phyloP scores from a whole-genome alignment of 2,797 vertebrate species.

The Acanthopagrus latus region DNA sequence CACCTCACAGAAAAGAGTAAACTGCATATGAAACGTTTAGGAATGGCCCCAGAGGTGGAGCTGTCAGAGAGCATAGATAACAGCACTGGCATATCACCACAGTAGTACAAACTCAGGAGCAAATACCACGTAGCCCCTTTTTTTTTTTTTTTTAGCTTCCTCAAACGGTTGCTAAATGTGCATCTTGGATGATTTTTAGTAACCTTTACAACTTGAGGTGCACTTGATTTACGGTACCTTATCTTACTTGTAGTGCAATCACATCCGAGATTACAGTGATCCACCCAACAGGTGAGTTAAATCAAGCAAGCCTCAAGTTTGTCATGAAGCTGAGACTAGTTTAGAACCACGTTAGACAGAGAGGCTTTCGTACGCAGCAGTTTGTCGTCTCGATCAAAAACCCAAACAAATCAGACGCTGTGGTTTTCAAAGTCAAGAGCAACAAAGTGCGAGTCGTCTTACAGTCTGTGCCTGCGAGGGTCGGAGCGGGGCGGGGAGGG shows the following conservation, averaged over 20 bases:
- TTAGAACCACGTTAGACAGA: conserved; percentile 24
- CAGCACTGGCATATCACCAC: conserved; percentile 35
- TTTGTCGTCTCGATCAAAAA: conserved; percentile 29
- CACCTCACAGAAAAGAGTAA: conserved; percentile 28
- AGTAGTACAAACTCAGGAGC: conserved; percentile 35
- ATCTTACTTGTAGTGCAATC: conserved; percentile 24
- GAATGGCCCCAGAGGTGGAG: neutral
- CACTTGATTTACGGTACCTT: conserved; percentile 49
- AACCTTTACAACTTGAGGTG: conserved; percentile 21
- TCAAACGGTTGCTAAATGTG: conserved; percentile 14
- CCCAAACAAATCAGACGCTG: neutral
- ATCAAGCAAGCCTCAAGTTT: conserved; percentile 32
- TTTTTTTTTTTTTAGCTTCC: conserved; percentile 28
- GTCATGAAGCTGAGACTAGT: conserved; percentile 24
- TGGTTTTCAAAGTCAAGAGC: conserved; percentile 17
- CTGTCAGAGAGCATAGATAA: conserved; percentile 21
- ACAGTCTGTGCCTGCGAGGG: conserved; percentile 80
- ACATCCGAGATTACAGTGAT: conserved; percentile 40
- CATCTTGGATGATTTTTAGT: conserved; percentile 1
- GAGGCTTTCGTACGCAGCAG: conserved; percentile 7
- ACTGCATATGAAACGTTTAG: conserved; percentile 31
- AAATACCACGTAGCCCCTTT: conserved; percentile 1
- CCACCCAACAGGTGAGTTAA: conserved; percentile 13
- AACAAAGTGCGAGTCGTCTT: conserved; percentile 39
- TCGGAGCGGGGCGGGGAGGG: conserved; percentile 81